A percentile compares a stretch with the other conserved stretches of the same genome.
These are phyloP conservation scores for Polyergus mexicanus DNA, from an alignment of 1,140 invertebrate species.

Conservation along the genomic window DNA sequence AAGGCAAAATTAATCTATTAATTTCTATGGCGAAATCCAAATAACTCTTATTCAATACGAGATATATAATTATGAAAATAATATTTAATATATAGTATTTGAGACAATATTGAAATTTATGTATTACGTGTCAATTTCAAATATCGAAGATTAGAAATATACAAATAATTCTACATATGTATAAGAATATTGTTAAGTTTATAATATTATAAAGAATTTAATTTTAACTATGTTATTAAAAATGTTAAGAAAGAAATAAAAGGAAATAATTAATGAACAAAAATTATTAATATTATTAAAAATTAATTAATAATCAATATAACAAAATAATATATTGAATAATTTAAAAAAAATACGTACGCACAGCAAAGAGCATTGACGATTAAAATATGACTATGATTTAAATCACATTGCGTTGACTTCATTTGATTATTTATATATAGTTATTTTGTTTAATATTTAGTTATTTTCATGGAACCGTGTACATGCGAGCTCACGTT, in stretches of 20 bases:
- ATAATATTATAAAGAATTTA: too few relatives aligned
- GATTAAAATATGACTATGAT: background rate
- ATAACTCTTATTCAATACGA: background rate
- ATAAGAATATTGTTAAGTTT: background rate
- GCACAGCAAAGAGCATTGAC: background rate
- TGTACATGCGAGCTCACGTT: background rate
- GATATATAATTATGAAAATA: background rate
- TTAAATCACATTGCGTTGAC: background rate
- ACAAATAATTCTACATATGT: background rate
- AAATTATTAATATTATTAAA: too few relatives aligned
- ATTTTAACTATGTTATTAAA: too few relatives aligned
- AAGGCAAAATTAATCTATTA: background rate
- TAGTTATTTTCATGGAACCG: background rate
- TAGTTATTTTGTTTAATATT: background rate
- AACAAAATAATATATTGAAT: background rate
- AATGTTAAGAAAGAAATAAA: background rate
- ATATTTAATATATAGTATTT: background rate
- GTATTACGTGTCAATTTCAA: background rate
- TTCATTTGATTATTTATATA: background rate
- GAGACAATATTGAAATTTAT: conserved; percentile 8
- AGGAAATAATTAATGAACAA: background rate
- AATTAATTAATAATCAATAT: too few relatives aligned
- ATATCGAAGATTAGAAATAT: background rate
- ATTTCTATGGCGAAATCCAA: background rate
- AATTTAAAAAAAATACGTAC: too few relatives aligned